Evolutionary conservation across 2,113 vertebrate species (phyloP).

Genomic region (Himantopus leucocephalus): DNA sequence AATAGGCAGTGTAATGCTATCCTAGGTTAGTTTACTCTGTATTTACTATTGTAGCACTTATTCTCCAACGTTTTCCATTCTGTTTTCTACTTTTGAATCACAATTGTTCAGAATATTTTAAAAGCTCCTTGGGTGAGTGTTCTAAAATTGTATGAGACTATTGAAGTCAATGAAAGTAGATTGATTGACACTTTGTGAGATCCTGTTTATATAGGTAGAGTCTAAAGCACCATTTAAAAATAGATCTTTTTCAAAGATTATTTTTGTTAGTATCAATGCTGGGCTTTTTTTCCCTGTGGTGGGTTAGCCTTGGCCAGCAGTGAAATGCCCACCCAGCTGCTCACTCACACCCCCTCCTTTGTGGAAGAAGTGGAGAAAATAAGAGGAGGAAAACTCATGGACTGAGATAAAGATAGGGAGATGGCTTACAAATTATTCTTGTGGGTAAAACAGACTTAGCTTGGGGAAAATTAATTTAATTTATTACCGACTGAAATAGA

Average conservation of each 20-base stretch:
- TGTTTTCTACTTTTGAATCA: not conserved
- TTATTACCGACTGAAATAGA: not conserved
- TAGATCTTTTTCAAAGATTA: not conserved
- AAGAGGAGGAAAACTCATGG: not conserved
- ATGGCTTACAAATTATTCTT: not conserved
- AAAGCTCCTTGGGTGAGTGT: not conserved
- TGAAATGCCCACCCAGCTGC: not conserved
- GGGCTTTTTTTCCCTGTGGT: not conserved
- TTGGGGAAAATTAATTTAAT: not conserved
- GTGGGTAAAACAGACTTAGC: not conserved
- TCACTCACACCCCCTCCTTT: fast-evolving
- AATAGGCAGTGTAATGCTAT: not conserved
- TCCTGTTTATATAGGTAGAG: not conserved
- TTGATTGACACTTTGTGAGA: not conserved
- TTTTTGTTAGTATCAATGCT: not conserved
- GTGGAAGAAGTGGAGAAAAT: not conserved
- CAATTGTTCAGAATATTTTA: not conserved
- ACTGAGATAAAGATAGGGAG: not conserved
- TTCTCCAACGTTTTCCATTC: not conserved
- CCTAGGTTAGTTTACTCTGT: not conserved
- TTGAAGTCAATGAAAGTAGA: not conserved
- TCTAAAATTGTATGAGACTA: not conserved
- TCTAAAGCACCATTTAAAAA: not conserved
- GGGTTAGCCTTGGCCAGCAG: not conserved
- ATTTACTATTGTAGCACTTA: not conserved